Percentiles rank a stretch among this genome's conserved stretches.
Conservation (phyloP, 2,888 invertebrate genomes). For the Autographa pulchrina region DNA sequence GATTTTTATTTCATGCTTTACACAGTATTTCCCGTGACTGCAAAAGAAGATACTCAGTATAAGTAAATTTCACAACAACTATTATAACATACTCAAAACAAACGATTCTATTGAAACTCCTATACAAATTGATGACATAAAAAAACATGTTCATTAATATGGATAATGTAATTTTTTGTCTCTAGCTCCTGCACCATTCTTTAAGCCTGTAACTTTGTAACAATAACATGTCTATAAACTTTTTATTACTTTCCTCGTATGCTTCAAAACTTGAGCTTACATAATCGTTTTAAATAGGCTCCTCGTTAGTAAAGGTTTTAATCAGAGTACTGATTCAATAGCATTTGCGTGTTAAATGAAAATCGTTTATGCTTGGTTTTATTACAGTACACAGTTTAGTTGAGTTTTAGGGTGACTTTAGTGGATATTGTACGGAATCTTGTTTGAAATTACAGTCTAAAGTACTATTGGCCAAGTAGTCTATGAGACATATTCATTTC, state of each 20-base stretch:
- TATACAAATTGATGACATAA: too few species aligned
- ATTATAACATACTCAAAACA: too few species aligned
- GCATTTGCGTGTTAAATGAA: conserved; percentile 1
- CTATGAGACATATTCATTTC: too few species aligned
- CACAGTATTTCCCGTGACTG: too few species aligned
- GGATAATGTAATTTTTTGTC: background rate
- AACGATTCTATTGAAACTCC: too few species aligned
- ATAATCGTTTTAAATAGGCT: conserved; percentile 28
- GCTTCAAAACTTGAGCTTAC: conserved; percentile 17
- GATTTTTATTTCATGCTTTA: too few species aligned
- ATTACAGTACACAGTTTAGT: background rate
- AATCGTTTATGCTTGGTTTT: background rate
- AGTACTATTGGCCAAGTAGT: too few species aligned
- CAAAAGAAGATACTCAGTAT: too few species aligned
- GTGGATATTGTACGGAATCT: too few species aligned
- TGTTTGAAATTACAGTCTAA: too few species aligned
- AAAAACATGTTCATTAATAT: background rate
- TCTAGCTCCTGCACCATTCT: conserved; percentile 11
- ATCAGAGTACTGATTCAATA: conserved; percentile 16
- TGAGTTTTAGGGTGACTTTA: too few species aligned
- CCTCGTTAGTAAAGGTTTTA: conserved; percentile 25
- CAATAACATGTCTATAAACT: conserved; percentile 39
- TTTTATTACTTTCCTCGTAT: conserved; percentile 43
- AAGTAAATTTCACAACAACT: too few species aligned
- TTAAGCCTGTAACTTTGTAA: conserved; percentile 42